These are phyloP conservation scores for Osedax fenrisi DNA, from an alignment of 2,888 invertebrate genomes.

Conservation along the genomic window DNA sequence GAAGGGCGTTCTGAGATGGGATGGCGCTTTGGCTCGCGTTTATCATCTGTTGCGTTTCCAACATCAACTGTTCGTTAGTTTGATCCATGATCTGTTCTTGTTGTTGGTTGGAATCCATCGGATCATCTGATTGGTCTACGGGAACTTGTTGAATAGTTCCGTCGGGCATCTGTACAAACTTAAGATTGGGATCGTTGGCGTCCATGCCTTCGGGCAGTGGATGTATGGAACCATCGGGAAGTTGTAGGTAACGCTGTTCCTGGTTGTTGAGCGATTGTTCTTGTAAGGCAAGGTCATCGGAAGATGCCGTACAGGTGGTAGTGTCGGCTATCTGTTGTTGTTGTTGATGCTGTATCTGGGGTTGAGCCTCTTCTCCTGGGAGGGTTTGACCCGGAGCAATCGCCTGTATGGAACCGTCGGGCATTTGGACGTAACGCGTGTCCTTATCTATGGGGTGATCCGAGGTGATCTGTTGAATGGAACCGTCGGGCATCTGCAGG, in stretches of 20 bases:
- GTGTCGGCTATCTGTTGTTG: background rate
- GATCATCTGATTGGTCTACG: background rate
- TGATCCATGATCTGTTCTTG: no score
- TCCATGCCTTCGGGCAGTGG: background rate
- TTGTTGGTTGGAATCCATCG: background rate
- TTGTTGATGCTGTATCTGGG: background rate
- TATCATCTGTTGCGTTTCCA: no score
- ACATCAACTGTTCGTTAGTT: no score
- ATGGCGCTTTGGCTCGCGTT: no score
- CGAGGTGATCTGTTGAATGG: background rate
- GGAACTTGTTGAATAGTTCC: constrained; percentile 3
- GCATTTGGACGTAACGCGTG: constrained; percentile 6
- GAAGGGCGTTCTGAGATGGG: no score
- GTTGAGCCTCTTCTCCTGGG: background rate
- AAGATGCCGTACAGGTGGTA: background rate
- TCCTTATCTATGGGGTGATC: background rate
- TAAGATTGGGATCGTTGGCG: background rate
- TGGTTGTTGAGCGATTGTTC: background rate
- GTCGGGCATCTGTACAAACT: constrained; percentile 6
- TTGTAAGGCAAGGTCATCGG: background rate
- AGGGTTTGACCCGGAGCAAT: background rate
- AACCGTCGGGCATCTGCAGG: constrained; percentile 5
- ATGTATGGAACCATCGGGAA: constrained; percentile 1
- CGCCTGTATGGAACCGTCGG: constrained; percentile 4
- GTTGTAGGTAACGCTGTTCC: background rate